Percentiles rank a stretch among this genome's conserved stretches.
Conservation (phyloP, 2,888 invertebrate genomes). For the Eristalis tenax region DNA sequence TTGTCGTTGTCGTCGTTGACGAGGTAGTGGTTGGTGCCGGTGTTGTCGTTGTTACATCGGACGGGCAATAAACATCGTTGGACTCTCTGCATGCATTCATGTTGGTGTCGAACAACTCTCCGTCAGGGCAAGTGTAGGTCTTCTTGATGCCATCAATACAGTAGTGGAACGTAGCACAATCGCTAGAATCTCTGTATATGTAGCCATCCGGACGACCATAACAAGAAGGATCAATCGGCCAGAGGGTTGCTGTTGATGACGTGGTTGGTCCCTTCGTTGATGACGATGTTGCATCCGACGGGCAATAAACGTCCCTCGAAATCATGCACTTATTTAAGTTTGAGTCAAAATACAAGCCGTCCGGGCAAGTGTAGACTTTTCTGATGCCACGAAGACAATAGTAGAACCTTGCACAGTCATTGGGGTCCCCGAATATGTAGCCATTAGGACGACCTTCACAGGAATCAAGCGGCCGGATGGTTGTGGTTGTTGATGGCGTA, state of each 20-base stretch:
- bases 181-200: background rate
- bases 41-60: background rate
- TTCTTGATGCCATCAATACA: background rate
- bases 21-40: too few species aligned
- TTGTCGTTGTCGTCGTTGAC: background rate
- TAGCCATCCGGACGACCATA: background rate
- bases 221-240: background rate
- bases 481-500: too few species aligned
- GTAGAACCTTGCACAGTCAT: too few species aligned
- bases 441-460: too few species aligned
- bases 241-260: background rate
- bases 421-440: too few species aligned
- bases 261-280: constrained; percentile 5
- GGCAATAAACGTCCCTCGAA: too few species aligned
- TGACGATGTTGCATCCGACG: background rate
- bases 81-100: background rate
- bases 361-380: too few species aligned
- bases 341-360: too few species aligned
- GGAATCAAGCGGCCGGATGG: too few species aligned
- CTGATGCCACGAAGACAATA: too few species aligned
- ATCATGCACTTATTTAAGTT: too few species aligned
- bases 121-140: background rate
- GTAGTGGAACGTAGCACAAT: background rate
- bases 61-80: background rate
- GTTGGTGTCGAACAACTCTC: background rate